Evolutionary conservation across 35 echinoderm and acorn worm genomes (phyloP), one percentile per base, ranked within the genome.

Genomic region (Stichopus chloronotus): DNA sequence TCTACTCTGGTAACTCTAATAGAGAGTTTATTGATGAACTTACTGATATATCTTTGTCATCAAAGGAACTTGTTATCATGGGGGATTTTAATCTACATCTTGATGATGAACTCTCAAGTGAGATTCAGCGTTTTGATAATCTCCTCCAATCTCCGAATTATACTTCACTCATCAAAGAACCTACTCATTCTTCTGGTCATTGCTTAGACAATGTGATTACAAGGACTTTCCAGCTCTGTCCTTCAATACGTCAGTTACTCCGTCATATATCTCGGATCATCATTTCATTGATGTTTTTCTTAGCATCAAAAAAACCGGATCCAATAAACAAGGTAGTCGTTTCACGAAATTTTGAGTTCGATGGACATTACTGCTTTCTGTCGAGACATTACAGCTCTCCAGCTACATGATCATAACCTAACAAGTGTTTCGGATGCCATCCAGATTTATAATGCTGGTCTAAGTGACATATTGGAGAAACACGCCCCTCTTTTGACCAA

Each of bases 231-330:
- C 81, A 86, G 83, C 83, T 86, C 16, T 86, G 23, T 86, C 83
- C 10, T 57, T 86, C 23, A 86, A 21, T 24, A 86, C 55, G 7
- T 86, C 58, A 6, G 83, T 61, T 58, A 58, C 83, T 58, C 52
- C 52, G 23, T 86, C 83, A 86, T 57, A 86, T 61, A 86, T 86
- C 83, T 86, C 83, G 5, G 83, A 86, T 86, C 58, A 86, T 86
- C 85, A 88, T 63, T 88, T 88, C 25, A 88, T 88, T 88, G 85
- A 88, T 88, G 61, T 69, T 63, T 88, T 88, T 63, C 57, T 88
- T 5, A 88, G 85, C 85, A 88, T 88, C 60, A 61, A 63, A 88
- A 43, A 88, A 63, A 88, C 57, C 85, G 85, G 85, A 88, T 63
- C 61, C 56, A 61, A 88, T 88, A 25, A 5, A 88, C 61, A 88